Evolutionary conservation across 2,113 vertebrate genomes (phyloP), one percentile per base, ranked within the genome.

Genomic region (Cavia aperea): DNA sequence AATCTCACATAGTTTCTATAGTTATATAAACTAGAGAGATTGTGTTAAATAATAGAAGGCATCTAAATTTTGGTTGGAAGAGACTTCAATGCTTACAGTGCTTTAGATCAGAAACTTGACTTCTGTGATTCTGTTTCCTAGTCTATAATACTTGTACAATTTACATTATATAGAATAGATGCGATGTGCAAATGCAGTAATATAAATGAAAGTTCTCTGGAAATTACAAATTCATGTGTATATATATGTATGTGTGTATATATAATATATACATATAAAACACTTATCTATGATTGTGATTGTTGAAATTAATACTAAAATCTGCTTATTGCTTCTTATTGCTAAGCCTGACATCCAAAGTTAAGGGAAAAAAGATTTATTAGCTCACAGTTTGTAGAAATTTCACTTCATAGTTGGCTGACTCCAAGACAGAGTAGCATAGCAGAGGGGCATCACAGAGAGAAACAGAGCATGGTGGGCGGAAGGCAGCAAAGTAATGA

Each of bases 241-340:
- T 63, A 63, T 63, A 63, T 51, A 51, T 51, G 49, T 54, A 54
- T 54, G 12, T 54, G 39, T 39, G 39, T 39, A 39, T 39, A 39
- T 39, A 39, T 39, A 39, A 39, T 39, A 39, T 39, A 39, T 39
- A 39, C 39, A 39, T 39, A 39, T 39, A 39, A 39, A 39, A 39
- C 39, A 46, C 23, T 19, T 19, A 87, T 70, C 21, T 68, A 33
- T 60, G 43, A 31, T 39, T 54, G 39, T 90, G 24, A 26, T 78
- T 83, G 19, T 87, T 90, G 68, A 72, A 29, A 26, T 78, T 86
- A 72, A 12, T n/a, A 77, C 8, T 85, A 93, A 93, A 92, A 73
- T 93, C 49, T 72, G 21, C 9, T 73, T 23, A 72, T 36, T 43
- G 46, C 10, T 43, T 43, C 70, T 73, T 39, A 23, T 43, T 73